Percentiles rank a stretch among this genome's conserved stretches.
Evolutionary conservation across 2,888 invertebrate species (phyloP).

Genomic region (Tenthredo notha): DNA sequence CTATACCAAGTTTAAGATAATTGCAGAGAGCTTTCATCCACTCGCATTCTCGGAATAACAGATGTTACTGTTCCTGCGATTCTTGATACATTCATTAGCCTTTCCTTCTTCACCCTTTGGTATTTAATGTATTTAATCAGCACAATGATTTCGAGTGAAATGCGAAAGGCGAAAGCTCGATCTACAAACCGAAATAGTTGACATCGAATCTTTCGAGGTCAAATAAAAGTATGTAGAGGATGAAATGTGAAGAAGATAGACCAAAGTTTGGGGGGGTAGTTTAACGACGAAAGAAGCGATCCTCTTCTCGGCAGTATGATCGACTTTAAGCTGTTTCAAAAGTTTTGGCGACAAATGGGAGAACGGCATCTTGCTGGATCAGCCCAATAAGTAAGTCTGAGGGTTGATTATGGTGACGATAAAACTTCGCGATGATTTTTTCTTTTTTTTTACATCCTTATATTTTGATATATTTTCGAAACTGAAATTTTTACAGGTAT

Average conservation of each 20-base stretch:
- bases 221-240: background rate
- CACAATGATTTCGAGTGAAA: background rate
- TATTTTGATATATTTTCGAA: background rate
- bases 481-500: background rate
- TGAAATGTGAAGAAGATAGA: slow-evolving; percentile 37
- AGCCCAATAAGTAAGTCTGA: slow-evolving; percentile 13
- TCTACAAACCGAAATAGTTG: background rate
- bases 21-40: background rate
- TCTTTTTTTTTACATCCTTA: background rate
- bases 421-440: background rate
- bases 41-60: background rate
- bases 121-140: background rate
- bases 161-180: background rate
- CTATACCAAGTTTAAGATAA: background rate
- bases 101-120: background rate
- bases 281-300: background rate
- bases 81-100: background rate
- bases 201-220: slow-evolving; percentile 1
- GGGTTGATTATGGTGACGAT: slow-evolving; percentile 2
- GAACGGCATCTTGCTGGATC: slow-evolving; percentile 17
- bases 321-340: slow-evolving; percentile 46
- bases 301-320: slow-evolving; percentile 18
- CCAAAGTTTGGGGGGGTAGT: slow-evolving; percentile 7
- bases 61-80: background rate
- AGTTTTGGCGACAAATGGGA: slow-evolving; percentile 37